phyloP scores from a whole-genome alignment of 2,113 vertebrate genomes.

The Oxyura jamaicensis region DNA sequence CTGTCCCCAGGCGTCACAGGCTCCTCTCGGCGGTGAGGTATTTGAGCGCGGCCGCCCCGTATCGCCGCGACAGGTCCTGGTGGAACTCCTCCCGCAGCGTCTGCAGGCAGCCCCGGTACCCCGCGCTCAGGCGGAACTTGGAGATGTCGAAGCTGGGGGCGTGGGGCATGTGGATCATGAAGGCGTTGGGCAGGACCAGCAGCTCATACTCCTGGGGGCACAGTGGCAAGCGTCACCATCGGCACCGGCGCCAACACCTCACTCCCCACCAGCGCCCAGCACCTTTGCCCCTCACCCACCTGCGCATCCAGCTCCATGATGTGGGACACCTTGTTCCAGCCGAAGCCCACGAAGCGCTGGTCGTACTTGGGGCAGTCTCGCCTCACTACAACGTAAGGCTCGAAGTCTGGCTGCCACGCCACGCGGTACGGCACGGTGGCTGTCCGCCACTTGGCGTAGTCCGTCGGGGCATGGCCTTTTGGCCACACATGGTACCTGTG shows the following conservation, averaged over 20 bases:
- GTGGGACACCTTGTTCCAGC: slow-evolving; percentile 98
- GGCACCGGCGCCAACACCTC: fast-evolving
- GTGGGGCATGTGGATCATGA: slow-evolving; percentile 97
- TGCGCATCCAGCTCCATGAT: slow-evolving; percentile 94
- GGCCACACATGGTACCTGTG: slow-evolving; percentile 92
- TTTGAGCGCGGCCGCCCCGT: slow-evolving; percentile 92
- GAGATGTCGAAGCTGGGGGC: slow-evolving; percentile 96
- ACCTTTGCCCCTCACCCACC: slow-evolving; percentile 70
- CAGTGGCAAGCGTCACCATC: not conserved
- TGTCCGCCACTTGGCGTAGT: slow-evolving; percentile 93
- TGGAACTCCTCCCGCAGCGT: slow-evolving; percentile 94
- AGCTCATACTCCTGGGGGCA: slow-evolving; percentile 88
- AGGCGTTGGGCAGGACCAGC: slow-evolving; percentile 93
- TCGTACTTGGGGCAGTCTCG: slow-evolving; percentile 92
- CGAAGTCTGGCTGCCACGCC: slow-evolving; percentile 93
- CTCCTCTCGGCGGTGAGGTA: slow-evolving; percentile 93
- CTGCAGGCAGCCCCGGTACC: slow-evolving; percentile 89
- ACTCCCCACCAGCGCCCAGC: fast-evolving
- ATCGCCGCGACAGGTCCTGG: slow-evolving; percentile 92
- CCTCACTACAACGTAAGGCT: slow-evolving; percentile 94
- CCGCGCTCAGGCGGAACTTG: slow-evolving; percentile 89
- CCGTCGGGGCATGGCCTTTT: slow-evolving; percentile 89
- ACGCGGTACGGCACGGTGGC: slow-evolving; percentile 88
- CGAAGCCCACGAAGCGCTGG: slow-evolving; percentile 94
- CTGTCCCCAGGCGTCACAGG: slow-evolving; percentile 54